Evolutionary conservation across 2,113 vertebrate genomes (phyloP), one percentile per base, ranked within the genome.

Genomic region (Apistogramma diplotaenia): DNA sequence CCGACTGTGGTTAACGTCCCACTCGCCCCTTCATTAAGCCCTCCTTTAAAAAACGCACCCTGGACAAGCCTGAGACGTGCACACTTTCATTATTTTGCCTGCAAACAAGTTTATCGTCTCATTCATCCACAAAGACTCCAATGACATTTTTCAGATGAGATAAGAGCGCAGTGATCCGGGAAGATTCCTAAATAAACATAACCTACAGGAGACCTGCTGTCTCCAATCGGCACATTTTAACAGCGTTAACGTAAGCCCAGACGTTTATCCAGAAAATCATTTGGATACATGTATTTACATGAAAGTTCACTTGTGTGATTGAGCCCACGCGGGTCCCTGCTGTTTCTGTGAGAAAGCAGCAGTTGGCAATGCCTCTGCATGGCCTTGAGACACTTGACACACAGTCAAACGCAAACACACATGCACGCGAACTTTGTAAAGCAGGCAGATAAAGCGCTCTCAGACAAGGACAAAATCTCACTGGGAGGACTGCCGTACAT

Each of bases 11-110:
- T 90, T 90, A 91, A 78, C 86, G 27, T 86, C 83, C 55, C 76
- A 8, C 86, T 91, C 87, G 88, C 81, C 90, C 93, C 89, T 40
- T 90, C 82, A 93, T 93, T 93, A 91, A 57, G 19, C 46, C 54
- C 16, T n/a, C 54, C 19, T 86, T 71, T 31, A 86, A 88, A 86
- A 88, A 92, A 89, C 60, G 81, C 70, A 81, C 51, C 86, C 74
- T 73, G 21, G 79, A 76, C 51, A 12, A 13, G 59, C 79, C 35
- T 1, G 23, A 71, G 62, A 59, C 37, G 60, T 54, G 49, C 19
- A 83, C 37, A 85, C 84, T 51, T 71, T 51, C 65, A 49, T 82
- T 74, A 43, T 79, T 76, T 71, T 54, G 40, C 40, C 18, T 62
- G 35, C 8, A 40, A n/a, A 74, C n/a, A 76, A 25, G 62, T 78